Base-by-base conservation (phyloP, 2,888 invertebrate species). In the Lepidochitona cinerea region DNA sequence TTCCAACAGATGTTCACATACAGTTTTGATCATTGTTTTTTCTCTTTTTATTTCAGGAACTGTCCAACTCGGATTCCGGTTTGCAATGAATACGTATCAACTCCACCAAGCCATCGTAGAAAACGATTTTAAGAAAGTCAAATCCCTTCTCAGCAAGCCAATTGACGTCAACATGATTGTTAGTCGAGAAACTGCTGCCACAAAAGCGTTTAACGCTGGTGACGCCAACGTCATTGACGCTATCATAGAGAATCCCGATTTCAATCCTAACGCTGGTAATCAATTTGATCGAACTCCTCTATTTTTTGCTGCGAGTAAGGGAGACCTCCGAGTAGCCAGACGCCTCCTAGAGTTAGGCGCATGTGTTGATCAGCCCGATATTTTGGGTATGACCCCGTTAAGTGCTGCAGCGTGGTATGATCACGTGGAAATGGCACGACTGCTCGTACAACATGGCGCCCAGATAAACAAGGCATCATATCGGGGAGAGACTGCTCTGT, bases 361-460 rank as follows among this genome's bases (percentile, higher is more conserved):
- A 14, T 65, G 70, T 12, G 66, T 76, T 3, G 75, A 82, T 54
- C 71, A 41, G 32, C 2, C 64, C 37, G 78, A 81, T 72, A 71
- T 75, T 33, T 70, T 74, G 6, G 73, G 78, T 36, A 74, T 76
- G 18, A 79, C 83, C 1, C 80, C 83, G 9, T 72, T 83, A 26
- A 72, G 75, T 37, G 72, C 72, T 1, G 74, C 77, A 23, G 71
- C 73, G 0, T 71, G 73, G 64, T 35, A 54, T 14, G 73, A 78
- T 33, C 33, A 68, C 35, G 49, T 67, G 4, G 64, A 75, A 33
- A 36, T 73, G 49, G 80, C 77, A 7, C 64, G 75, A 14, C 53
- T 75, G 37, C 73, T 83, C 26, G 76, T 80, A n/a, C 49, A 77
- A 54, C 52, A 75, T n/a, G 79, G 77, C 12, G 80, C 81, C 12